Evolutionary conservation across 2,888 invertebrate species (phyloP), one percentile per base, ranked within the genome.

Genomic region (Chromoteleia sp.): DNA sequence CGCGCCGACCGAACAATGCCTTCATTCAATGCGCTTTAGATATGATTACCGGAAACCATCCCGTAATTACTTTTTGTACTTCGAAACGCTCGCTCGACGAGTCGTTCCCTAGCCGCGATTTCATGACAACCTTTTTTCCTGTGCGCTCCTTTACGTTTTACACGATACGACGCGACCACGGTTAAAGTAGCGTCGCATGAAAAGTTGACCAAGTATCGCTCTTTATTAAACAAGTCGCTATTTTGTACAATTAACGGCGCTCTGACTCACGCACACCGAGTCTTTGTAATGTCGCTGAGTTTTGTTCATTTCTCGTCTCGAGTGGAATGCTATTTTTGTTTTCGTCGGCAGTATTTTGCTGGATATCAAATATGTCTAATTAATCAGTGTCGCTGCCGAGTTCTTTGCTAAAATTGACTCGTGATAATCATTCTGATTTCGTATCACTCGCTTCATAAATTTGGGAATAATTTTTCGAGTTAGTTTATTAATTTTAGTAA

Each of bases 21-120:
- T 88, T 90, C 90, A 88, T 90, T 90, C 90, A 90, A 90, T 90
- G 88, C 90, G 88, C 88, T 89, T 89, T 88, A 90, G 90, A 91
- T 90, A 90, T 90, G 90, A 90, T 91, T 90, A 91, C 90, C 90
- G 90, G 90, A 91, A 91, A 90, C 90, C 89, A 90, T 91, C 90
- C 89, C 88, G 88, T 91, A 91, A 91, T 91, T 91, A 91, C 90
- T 91, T 90, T 90, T 89, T 89, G 88, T 90, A 88, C 89, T 86
- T 86, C 86, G 85, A 87, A 88, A 87, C 78, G 78, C 67, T 67
- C 63, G 75, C 56, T 76, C 81, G 68, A 68, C 59, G 39, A 68
- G 48, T 54, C 75, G 61, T 79, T 81, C 77, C 75, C 79, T 71
- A 68, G 50, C 65, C 68, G 39, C 63, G 50, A 73, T 78, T 83